Percentiles rank a stretch among this genome's conserved stretches.
Conservation (phyloP, 2,888 invertebrate genomes). For the Lycia hirtaria region DNA sequence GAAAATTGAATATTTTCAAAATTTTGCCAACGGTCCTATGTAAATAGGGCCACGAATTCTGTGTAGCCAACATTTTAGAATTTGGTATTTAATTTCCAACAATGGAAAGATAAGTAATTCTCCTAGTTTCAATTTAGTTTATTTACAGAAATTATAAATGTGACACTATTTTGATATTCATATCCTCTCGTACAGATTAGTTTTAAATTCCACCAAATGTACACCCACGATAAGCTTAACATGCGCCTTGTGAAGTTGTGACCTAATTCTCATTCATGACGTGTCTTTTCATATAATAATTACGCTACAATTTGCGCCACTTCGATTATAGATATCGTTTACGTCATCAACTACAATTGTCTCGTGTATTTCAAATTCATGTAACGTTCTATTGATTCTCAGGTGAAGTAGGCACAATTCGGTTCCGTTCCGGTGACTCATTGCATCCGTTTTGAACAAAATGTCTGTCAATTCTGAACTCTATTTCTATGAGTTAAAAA, state of each 20-base stretch:
- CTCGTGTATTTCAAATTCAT: conserved; percentile 54
- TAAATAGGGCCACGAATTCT: too few relatives aligned
- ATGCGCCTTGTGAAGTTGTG: not conserved
- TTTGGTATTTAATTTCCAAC: too few relatives aligned
- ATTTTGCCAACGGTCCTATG: too few relatives aligned
- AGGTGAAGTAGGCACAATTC: conserved; percentile 68
- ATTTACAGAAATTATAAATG: too few relatives aligned
- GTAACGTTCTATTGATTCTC: conserved; percentile 55
- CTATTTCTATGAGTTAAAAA: conserved; percentile 18
- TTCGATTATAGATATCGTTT: conserved; percentile 41
- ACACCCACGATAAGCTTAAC: not conserved
- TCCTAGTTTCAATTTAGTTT: too few relatives aligned
- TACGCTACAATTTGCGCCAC: conserved; percentile 51
- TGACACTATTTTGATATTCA: too few relatives aligned
- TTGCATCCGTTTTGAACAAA: conserved; percentile 54
- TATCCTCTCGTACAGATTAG: conserved; percentile 1
- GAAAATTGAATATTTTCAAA: not conserved
- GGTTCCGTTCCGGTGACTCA: conserved; percentile 78
- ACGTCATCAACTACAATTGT: conserved; percentile 27
- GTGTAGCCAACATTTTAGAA: too few relatives aligned
- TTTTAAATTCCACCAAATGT: not conserved
- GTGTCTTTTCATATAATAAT: conserved; percentile 43
- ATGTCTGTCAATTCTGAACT: conserved; percentile 22
- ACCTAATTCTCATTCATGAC: conserved; percentile 44
- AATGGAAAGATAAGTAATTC: too few relatives aligned